Base-by-base conservation (phyloP, 2,113 vertebrate species). In the Girardinichthys multiradiatus region DNA sequence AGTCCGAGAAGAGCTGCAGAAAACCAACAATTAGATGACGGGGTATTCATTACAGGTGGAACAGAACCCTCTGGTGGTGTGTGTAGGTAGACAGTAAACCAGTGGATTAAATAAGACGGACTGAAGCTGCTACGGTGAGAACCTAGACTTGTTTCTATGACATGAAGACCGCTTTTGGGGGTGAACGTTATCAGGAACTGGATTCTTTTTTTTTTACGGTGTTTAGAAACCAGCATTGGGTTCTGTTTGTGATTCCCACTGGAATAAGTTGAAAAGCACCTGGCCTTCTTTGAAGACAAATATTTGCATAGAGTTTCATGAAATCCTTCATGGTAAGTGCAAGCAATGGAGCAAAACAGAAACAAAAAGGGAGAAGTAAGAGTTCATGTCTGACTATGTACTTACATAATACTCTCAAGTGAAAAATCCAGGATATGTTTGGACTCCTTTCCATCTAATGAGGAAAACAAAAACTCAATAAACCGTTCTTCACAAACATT, bases 341-440 rank as follows among this genome's bases (percentile, higher is more conserved):
- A 74, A 37, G 30, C 26, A 65, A 45, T 28, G 29, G 31, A 57
- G 39, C 6, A n/a, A 48, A 54, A 59, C 17, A 15, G 29, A 58
- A 1, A 14, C 19, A 66, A 2, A 17, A 58, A 51, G 5, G 29
- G 7, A 42, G 29, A 78, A 72, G 35, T 26, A 14, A 80, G 12
- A 62, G 35, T 8, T 1, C 30, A 39, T 12, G 35, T 28, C 11
- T 57, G 28, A 26, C 35, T 1, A 11, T 57, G 29, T 77, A 97
- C 98, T 97, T 90, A 98, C 98, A 98, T 70, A 97, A 87, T 0
- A 99, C 98, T 11, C 98, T 94, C 80, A 98, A 94, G 86, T 99
- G 98, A 59, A 99, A 99, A 30, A 99, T 88, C 95, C 96, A 98
- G 0, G 98, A 99, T 87, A 99, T 99, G 81, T 99, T 98, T 28